Evolutionary conservation across 2,888 invertebrate genomes (phyloP).

Genomic region (Erebia aethiops): DNA sequence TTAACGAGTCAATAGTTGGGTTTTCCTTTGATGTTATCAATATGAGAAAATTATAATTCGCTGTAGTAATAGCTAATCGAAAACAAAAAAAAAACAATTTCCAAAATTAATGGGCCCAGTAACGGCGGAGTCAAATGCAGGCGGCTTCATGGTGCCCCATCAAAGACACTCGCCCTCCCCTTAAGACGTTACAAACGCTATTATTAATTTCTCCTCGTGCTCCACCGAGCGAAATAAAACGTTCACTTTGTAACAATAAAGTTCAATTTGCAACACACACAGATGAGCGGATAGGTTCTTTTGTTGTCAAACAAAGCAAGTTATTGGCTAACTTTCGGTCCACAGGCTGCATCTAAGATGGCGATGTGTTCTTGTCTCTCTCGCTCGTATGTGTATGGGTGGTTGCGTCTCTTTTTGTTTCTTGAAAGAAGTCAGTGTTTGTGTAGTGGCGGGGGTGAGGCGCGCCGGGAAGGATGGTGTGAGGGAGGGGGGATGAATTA

Average conservation of each 20-base stretch:
- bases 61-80: neutral
- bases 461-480: slow-evolving; percentile 24
- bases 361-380: slow-evolving; percentile 64
- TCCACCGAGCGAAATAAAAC: slow-evolving; percentile 50
- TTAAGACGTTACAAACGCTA: slow-evolving; percentile 68
- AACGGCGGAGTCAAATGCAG: slow-evolving; percentile 34
- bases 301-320: slow-evolving; percentile 50
- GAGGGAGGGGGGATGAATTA: slow-evolving; percentile 46
- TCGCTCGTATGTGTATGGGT: slow-evolving; percentile 47
- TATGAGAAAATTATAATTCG: neutral
- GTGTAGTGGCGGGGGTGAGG: slow-evolving; percentile 63
- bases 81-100: slow-evolving; percentile 25
- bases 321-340: slow-evolving; percentile 81
- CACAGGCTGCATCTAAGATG: slow-evolving; percentile 80
- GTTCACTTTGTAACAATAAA: slow-evolving; percentile 51
- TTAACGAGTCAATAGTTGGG: no score
- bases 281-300: slow-evolving; percentile 37
- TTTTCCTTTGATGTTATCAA: neutral
- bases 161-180: slow-evolving; percentile 66
- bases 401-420: slow-evolving; percentile 62
- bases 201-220: slow-evolving; percentile 62
- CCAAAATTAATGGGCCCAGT: slow-evolving; percentile 31
- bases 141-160: slow-evolving; percentile 45
- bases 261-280: slow-evolving; percentile 52
- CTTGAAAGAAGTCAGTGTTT: slow-evolving; percentile 77